phyloP scores from a whole-genome alignment of 2,113 vertebrate genomes.

The Boulengeromyrus knoepffleri region DNA sequence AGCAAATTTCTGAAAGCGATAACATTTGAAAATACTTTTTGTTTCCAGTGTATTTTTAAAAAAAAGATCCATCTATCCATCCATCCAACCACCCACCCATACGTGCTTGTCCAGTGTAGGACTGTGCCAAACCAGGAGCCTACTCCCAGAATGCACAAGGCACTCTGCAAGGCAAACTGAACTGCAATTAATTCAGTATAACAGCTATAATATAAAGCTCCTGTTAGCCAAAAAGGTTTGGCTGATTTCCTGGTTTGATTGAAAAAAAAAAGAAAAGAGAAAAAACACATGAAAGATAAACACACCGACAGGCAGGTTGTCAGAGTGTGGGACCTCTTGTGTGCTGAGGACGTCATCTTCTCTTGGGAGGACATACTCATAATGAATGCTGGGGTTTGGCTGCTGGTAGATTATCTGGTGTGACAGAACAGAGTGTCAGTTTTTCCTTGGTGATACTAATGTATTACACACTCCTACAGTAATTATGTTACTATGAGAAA shows the following conservation, averaged over 20 bases:
- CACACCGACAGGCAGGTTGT: conserved; percentile 42
- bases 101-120: neutral
- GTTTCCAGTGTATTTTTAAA: neutral
- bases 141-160: neutral
- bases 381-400: conserved; percentile 48
- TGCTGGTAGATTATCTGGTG: conserved; percentile 62
- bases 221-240: neutral
- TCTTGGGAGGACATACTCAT: conserved; percentile 51
- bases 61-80: neutral
- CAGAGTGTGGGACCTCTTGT: conserved; percentile 26
- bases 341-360: conserved; percentile 23
- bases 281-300: neutral
- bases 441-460: neutral
- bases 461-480: neutral
- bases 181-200: neutral
- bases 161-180: neutral
- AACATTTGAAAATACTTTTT: neutral
- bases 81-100: neutral
- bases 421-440: conserved; percentile 11
- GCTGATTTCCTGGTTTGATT: neutral
- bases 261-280: too few relatives aligned
- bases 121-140: neutral
- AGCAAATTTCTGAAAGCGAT: neutral
- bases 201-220: neutral
- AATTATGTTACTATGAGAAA: too few relatives aligned